These are phyloP conservation scores for Marcusenius ussheri DNA, from an alignment of 2,113 vertebrate species.

Conservation along the genomic window DNA sequence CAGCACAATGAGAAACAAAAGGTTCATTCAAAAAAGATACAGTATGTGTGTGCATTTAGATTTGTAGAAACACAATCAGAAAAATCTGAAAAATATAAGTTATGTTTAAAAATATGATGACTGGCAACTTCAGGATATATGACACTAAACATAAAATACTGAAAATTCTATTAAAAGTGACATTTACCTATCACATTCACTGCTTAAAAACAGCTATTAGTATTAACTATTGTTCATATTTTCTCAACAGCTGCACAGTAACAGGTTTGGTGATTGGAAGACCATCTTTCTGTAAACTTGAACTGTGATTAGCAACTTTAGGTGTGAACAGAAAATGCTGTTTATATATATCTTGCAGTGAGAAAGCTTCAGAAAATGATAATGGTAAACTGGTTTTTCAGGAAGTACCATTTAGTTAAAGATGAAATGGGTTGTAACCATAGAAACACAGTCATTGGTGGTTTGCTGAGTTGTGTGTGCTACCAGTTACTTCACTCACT, in stretches of 20 bases:
- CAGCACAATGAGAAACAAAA: background rate
- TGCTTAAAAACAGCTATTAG: background rate
- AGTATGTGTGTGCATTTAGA: background rate
- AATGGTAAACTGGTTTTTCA: background rate
- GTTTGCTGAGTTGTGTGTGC: background rate
- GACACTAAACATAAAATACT: background rate
- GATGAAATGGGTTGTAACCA: background rate
- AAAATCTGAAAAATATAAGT: background rate
- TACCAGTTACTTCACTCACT: background rate
- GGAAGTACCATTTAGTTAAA: background rate
- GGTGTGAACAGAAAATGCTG: background rate
- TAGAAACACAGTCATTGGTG: background rate
- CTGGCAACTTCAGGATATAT: background rate
- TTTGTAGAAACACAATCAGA: background rate
- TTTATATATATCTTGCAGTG: background rate
- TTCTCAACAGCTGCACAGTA: background rate
- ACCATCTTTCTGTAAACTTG: background rate
- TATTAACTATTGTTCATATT: background rate
- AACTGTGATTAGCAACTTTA: background rate
- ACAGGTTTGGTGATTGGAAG: background rate
- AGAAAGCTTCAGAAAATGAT: background rate
- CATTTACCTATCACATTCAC: background rate
- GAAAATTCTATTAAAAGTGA: background rate
- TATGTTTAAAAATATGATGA: background rate
- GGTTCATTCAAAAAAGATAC: background rate